Evolutionary conservation across 2,113 vertebrate species (phyloP), one percentile per base, ranked within the genome.

Genomic region (Coreoperca whiteheadi): DNA sequence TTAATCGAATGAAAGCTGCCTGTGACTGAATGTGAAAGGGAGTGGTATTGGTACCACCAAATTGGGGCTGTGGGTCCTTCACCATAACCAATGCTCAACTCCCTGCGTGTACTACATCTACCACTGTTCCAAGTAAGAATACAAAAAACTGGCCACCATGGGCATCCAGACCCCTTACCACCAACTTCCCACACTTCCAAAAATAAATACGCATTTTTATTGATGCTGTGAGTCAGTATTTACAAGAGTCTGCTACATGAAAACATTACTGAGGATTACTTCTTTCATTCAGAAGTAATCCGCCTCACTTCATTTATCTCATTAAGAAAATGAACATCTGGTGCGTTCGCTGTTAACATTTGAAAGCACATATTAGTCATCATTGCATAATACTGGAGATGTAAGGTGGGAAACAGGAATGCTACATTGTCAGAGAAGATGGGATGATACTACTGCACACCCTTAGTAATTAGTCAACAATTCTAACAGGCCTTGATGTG

Each of bases 401-500:
- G 6, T 9, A 12, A 16, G 25, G 25, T 78, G 37, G 25, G 20
- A 66, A 69, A 15, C 4, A 9, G 34, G 11, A 30, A 43, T 8
- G 21, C 2, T 20, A 15, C 32, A 21, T 30, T 61, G 54, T 59
- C 30, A 65, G 2, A 71, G 2, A 39, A 23, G 32, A 46, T 15
- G 51, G 41, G 20, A 0, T 30, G 39, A 70, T 32, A 41, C 16
- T 7, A 51, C 59, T 41, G 34, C 48, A 15, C 57, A 50, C 59
- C 21, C 32, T 28, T 50, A 37, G 14, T 43, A 43, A 25, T 65
- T 51, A 51, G 37, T 77, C 71, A 32, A 46, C 37, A 56, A 10
- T 51, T 63, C 46, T 7, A 3, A 54, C 79, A 54, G 34, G 48
- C 43, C 54, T 12, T 68, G 73, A 23, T 28, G 80, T 73, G 79